Percentiles rank a stretch among this genome's conserved stretches.
Evolutionary conservation across 2,113 vertebrate species (phyloP).

Genomic region (Pristiophorus japonicus): DNA sequence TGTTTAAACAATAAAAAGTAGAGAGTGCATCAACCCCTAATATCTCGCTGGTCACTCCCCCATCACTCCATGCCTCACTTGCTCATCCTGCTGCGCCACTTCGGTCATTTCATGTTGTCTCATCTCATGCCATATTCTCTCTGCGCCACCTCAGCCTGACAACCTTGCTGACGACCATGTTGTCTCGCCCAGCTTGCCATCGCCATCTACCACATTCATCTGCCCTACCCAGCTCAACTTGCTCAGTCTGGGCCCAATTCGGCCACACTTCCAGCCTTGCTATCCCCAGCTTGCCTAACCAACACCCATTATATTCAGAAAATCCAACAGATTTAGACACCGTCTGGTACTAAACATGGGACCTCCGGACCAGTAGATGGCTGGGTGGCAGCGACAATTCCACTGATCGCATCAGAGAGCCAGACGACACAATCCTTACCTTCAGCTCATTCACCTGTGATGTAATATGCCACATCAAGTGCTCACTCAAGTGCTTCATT

Average conservation of each 20-base stretch:
- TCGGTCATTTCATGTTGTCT: too few relatives aligned
- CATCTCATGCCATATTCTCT: too few relatives aligned
- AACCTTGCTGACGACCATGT: too few relatives aligned
- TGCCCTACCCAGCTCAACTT: too few relatives aligned
- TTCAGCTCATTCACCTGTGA: conserved; percentile 91
- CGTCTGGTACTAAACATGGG: too few relatives aligned
- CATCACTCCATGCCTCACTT: background rate
- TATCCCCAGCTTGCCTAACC: background rate
- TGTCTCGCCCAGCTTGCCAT: too few relatives aligned
- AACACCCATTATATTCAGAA: background rate
- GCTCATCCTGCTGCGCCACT: background rate
- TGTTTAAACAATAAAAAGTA: conserved; percentile 45
- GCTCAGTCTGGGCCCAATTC: background rate
- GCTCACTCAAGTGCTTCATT: conserved; percentile 84
- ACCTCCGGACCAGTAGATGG: too few relatives aligned
- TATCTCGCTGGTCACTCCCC: background rate
- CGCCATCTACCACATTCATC: too few relatives aligned
- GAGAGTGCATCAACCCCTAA: background rate
- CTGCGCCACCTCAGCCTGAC: background rate
- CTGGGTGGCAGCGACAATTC: background rate
- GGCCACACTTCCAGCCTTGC: too few relatives aligned
- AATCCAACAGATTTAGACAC: too few relatives aligned
- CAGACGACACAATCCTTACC: conserved; percentile 54
- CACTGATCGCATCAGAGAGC: background rate
- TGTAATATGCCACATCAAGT: conserved; percentile 92